Evolutionary conservation across 2,113 vertebrate species (phyloP).

Genomic region (Halcyon malimbica): DNA sequence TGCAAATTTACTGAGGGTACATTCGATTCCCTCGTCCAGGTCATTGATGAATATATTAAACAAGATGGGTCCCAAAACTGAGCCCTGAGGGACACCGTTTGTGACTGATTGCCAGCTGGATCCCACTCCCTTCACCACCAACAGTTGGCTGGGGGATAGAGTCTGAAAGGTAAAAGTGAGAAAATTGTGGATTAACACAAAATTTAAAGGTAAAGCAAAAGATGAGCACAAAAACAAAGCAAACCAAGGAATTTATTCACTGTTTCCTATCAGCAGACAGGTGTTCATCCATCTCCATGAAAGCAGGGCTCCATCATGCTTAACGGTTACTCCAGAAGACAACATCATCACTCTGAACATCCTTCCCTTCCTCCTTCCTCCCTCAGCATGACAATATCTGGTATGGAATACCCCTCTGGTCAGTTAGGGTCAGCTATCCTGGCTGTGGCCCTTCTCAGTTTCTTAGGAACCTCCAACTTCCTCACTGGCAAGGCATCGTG

Average conservation of each 20-base stretch:
- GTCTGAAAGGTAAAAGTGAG: background rate
- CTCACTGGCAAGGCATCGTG: rapidly evolving
- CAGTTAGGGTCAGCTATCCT: background rate
- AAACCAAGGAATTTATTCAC: background rate
- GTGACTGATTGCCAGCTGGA: too few relatives aligned
- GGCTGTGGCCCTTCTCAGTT: background rate
- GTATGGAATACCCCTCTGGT: background rate
- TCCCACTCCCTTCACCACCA: too few relatives aligned
- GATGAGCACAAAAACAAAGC: rapidly evolving
- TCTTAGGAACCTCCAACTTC: background rate
- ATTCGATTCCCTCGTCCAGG: too few relatives aligned
- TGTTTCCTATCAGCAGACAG: background rate
- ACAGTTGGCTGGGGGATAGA: too few relatives aligned
- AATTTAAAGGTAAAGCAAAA: background rate
- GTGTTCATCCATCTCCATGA: background rate
- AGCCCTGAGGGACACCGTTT: too few relatives aligned
- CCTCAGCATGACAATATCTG: background rate
- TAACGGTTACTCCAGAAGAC: background rate
- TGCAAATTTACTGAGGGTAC: too few relatives aligned
- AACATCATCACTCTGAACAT: background rate
- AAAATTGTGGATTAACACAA: background rate
- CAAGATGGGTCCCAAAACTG: too few relatives aligned
- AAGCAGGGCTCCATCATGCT: rapidly evolving
- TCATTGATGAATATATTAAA: too few relatives aligned
- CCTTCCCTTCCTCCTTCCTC: background rate